Evolutionary conservation across 2,888 invertebrate species (phyloP).

Genomic region (Lottia gigantea): DNA sequence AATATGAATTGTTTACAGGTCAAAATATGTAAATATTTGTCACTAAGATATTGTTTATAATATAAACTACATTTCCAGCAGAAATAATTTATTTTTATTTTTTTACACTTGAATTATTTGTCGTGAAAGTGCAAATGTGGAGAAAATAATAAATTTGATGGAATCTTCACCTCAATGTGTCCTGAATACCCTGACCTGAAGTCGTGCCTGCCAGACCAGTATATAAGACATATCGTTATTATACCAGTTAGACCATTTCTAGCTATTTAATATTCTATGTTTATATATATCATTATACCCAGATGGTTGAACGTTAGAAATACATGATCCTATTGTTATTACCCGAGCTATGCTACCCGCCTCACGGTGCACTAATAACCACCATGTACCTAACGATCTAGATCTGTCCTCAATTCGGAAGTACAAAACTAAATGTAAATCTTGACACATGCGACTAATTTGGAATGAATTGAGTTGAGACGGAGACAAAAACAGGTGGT

Average conservation of each 20-base stretch:
- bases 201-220: neutral
- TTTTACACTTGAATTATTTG: too few relatives aligned
- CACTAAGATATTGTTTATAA: too few relatives aligned
- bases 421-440: neutral
- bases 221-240: neutral
- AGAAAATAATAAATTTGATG: neutral
- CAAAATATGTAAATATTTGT: too few relatives aligned
- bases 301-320: neutral
- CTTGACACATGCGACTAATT: neutral
- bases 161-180: neutral
- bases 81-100: too few relatives aligned
- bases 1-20: too few relatives aligned
- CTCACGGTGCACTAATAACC: neutral
- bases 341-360: neutral
- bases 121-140: too few relatives aligned
- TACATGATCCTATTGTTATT: neutral
- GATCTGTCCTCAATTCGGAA: neutral
- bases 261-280: constrained; percentile 4
- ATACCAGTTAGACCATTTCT: neutral
- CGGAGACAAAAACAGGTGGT: constrained; percentile 6
- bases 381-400: neutral
- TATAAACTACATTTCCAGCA: too few relatives aligned
- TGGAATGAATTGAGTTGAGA: neutral
- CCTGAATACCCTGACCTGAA: neutral
- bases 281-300: constrained; percentile 4